Conservation (phyloP, 2,888 invertebrate genomes). For the Sialis fuliginosa region DNA sequence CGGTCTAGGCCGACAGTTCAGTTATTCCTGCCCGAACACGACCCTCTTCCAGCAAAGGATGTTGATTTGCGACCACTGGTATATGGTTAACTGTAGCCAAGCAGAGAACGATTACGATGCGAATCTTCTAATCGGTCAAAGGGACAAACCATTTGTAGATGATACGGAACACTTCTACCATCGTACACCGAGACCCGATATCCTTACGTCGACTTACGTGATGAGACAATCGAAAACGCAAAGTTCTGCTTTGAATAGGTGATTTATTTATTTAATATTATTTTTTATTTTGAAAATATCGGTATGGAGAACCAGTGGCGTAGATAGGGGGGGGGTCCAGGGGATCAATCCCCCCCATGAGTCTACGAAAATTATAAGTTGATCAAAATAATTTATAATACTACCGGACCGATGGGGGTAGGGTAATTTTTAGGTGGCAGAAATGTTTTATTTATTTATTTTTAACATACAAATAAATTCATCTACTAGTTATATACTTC, state of each 20-base stretch:
- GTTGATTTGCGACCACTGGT: constrained; percentile 69
- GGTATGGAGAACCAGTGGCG: too few species aligned
- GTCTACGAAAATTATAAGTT: too few species aligned
- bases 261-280: too few species aligned
- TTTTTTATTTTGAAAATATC: not conserved
- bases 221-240: not conserved
- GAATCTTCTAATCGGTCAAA: constrained; percentile 53
- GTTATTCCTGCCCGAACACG: constrained; percentile 60
- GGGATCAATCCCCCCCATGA: too few species aligned
- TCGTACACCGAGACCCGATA: constrained; percentile 50
- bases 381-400: too few species aligned
- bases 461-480: too few species aligned
- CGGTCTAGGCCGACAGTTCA: constrained; percentile 56
- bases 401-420: too few species aligned
- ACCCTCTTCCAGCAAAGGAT: constrained; percentile 66
- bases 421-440: too few species aligned
- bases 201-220: constrained; percentile 33
- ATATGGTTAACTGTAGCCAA: constrained; percentile 63
- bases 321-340: too few species aligned
- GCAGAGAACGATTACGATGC: constrained; percentile 49
- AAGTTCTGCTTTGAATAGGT: not conserved
- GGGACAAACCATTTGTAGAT: constrained; percentile 49
- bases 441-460: too few species aligned
- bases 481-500: too few species aligned
- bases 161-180: constrained; percentile 41